Conservation (phyloP, 1,140 invertebrate species). For the Drosophila truncata region DNA sequence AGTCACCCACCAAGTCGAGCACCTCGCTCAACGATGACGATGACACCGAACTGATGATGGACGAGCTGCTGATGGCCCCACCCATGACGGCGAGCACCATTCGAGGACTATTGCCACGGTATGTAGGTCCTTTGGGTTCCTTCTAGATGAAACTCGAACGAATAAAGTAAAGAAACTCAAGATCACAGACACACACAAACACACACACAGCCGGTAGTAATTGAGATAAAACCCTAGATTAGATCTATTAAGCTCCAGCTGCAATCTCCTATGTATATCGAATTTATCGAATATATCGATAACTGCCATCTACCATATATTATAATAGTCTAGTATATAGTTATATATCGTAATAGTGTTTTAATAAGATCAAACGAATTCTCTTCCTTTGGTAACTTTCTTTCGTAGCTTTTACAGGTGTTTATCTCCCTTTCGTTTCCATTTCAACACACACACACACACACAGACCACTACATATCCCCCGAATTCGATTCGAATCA, state of each 20-base stretch:
- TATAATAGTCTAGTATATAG: slow-evolving; percentile 18
- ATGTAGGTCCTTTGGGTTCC: slow-evolving; percentile 37
- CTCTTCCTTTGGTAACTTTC: slow-evolving; percentile 51
- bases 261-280: slow-evolving; percentile 2
- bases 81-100: slow-evolving; percentile 89
- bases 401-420: slow-evolving; percentile 82
- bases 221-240: slow-evolving; percentile 10
- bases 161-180: too few relatives aligned
- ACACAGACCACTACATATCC: slow-evolving; percentile 5
- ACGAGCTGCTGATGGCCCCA: slow-evolving; percentile 89
- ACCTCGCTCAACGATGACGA: slow-evolving; percentile 89
- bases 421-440: slow-evolving; percentile 60
- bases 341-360: slow-evolving; percentile 24
- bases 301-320: slow-evolving; percentile 19
- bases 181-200: not conserved
- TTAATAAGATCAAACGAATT: slow-evolving; percentile 58
- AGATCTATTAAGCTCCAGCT: slow-evolving; percentile 4
- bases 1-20: slow-evolving; percentile 88
- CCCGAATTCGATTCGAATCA: slow-evolving; percentile 35
- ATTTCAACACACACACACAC: slow-evolving; percentile 19
- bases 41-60: slow-evolving; percentile 90
- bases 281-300: slow-evolving; percentile 5
- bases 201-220: slow-evolving; percentile 12
- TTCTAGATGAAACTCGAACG: not conserved
- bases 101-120: slow-evolving; percentile 88